Conservation (phyloP, 2,888 invertebrate genomes). For the Tipula lateralis region DNA sequence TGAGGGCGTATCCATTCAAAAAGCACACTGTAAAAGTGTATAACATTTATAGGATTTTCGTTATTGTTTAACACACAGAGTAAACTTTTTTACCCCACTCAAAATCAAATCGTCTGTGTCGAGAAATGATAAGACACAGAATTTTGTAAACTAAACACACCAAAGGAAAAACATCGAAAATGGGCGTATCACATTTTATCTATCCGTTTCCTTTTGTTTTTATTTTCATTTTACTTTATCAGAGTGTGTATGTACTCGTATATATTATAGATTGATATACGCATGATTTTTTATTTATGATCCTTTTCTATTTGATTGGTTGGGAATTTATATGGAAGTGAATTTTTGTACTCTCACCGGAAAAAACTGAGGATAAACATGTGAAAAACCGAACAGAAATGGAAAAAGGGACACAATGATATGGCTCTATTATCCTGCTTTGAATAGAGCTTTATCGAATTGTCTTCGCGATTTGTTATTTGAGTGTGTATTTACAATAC, state of each 20-base stretch:
- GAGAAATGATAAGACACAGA: background rate
- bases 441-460: background rate
- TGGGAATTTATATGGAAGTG: background rate
- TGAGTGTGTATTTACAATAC: background rate
- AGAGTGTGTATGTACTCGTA: too few relatives aligned
- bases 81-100: background rate
- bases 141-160: background rate
- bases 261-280: background rate
- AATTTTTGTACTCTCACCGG: background rate
- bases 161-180: background rate
- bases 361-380: background rate
- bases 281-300: constrained; percentile 20
- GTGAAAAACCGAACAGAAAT: background rate
- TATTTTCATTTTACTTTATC: too few relatives aligned
- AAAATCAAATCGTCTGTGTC: background rate
- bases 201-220: background rate
- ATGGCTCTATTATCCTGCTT: background rate
- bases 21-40: background rate
- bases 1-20: background rate
- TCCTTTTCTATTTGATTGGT: constrained; percentile 24
- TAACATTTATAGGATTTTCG: background rate
- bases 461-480: background rate
- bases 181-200: background rate
- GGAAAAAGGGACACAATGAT: background rate
- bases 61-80: background rate